These are phyloP conservation scores for Prorops nasuta DNA, from an alignment of 1,140 invertebrate genomes.

Conservation along the genomic window DNA sequence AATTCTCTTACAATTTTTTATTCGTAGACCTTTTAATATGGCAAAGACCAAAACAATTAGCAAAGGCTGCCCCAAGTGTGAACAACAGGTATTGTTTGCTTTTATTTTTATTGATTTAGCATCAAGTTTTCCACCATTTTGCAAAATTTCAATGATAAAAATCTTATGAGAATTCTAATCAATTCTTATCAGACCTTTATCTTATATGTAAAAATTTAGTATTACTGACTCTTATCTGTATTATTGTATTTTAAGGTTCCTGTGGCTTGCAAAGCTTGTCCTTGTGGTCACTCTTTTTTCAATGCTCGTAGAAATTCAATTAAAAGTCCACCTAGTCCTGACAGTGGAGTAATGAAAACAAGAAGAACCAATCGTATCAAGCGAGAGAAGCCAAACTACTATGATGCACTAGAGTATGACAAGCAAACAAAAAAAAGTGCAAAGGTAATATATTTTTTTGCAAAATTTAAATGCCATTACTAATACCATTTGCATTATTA, in stretches of 20 bases:
- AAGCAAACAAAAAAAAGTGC: slow-evolving; percentile 64
- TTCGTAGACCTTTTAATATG: no score
- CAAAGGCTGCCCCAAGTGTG: slow-evolving; percentile 64
- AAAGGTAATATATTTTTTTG: slow-evolving; percentile 32
- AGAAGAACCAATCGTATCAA: slow-evolving; percentile 73
- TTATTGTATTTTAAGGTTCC: slow-evolving; percentile 64
- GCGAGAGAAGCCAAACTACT: slow-evolving; percentile 78
- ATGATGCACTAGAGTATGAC: slow-evolving; percentile 76
- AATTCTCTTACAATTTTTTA: no score
- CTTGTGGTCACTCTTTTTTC: slow-evolving; percentile 77
- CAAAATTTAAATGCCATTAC: slow-evolving; percentile 11
- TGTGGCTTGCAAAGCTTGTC: slow-evolving; percentile 77
- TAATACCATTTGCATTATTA: slow-evolving; percentile 9
- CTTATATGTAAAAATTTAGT: no score
- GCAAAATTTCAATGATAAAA: no score
- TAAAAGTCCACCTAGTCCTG: slow-evolving; percentile 54
- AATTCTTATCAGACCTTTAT: no score
- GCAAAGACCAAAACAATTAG: slow-evolving; percentile 60
- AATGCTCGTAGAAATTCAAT: slow-evolving; percentile 64
- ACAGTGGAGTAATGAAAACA: slow-evolving; percentile 50
- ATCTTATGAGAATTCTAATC: no score
- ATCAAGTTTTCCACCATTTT: no score
- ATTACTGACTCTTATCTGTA: no score
- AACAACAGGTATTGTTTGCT: slow-evolving; percentile 62
- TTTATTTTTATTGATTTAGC: no score